These are phyloP conservation scores for Hirtodrosophila cameraria DNA, from an alignment of 2,888 invertebrate species.

Conservation along the genomic window DNA sequence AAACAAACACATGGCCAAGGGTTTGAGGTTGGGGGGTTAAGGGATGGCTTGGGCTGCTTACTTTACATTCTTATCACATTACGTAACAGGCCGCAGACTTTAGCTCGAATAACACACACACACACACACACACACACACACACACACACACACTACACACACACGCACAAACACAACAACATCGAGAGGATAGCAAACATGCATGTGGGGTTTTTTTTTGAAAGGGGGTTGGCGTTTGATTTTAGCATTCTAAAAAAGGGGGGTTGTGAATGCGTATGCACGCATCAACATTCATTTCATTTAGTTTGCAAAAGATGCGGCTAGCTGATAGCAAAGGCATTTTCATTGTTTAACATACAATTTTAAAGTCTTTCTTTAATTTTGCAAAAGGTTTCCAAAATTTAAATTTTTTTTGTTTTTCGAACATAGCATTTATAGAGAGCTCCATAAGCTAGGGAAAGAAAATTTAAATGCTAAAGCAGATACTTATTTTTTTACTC, in stretches of 20 bases:
- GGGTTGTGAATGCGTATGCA: conserved; percentile 51
- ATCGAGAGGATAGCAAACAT: neutral
- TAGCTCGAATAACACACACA: conserved; percentile 61
- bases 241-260: conserved; percentile 17
- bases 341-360: conserved; percentile 39
- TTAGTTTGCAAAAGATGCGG: conserved; percentile 50
- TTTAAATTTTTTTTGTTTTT: neutral
- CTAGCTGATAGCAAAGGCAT: conserved; percentile 30
- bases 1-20: conserved; percentile 28
- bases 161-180: conserved; percentile 17
- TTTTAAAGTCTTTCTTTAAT: conserved; percentile 50
- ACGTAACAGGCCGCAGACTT: conserved; percentile 77
- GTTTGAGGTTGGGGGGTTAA: neutral
- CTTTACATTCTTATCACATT: conserved; percentile 73
- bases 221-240: conserved; percentile 1
- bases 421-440: no score
- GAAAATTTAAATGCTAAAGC: no score
- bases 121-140: no score
- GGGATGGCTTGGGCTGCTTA: conserved; percentile 3
- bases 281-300: conserved; percentile 60
- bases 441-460: no score
- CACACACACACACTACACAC: no score
- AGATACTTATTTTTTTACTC: no score
- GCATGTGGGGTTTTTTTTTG: neutral
- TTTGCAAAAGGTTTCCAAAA: conserved; percentile 9